Conservation (phyloP, 2,888 invertebrate species). For the Drosophila dives region DNA sequence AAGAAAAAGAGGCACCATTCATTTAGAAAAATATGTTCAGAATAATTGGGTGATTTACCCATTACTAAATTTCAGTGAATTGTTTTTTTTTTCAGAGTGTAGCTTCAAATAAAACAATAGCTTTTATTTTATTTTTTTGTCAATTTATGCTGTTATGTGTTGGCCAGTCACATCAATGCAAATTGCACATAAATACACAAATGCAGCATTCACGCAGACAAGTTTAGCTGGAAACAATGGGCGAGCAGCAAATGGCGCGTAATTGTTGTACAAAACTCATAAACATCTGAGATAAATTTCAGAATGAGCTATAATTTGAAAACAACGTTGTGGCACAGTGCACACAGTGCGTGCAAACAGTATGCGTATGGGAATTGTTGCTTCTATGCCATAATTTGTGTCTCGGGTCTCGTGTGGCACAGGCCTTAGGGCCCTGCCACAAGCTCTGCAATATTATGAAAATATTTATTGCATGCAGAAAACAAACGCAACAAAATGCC, state of each 20-base stretch:
- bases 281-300: conserved; percentile 74
- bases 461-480: conserved; percentile 70
- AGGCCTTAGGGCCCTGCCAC: conserved; percentile 16
- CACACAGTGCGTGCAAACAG: conserved; percentile 31
- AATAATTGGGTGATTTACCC: background rate
- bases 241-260: conserved; percentile 26
- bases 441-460: conserved; percentile 58
- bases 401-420: conserved; percentile 23
- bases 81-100: background rate
- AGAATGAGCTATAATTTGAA: conserved; percentile 69
- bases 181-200: conserved; percentile 12
- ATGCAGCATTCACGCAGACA: background rate
- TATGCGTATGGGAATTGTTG: conserved; percentile 19
- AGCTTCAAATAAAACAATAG: background rate
- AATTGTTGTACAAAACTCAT: conserved; percentile 55
- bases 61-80: background rate
- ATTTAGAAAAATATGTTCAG: background rate
- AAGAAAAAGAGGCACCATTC: background rate
- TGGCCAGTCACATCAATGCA: conserved; percentile 21
- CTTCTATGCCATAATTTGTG: conserved; percentile 60
- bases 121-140: conserved; percentile 2
- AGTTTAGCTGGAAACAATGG: background rate
- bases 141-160: conserved; percentile 33
- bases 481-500: conserved; percentile 18
- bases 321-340: conserved; percentile 44